Conservation (phyloP, 1,140 invertebrate genomes). For the Oryctes rhinoceros region DNA sequence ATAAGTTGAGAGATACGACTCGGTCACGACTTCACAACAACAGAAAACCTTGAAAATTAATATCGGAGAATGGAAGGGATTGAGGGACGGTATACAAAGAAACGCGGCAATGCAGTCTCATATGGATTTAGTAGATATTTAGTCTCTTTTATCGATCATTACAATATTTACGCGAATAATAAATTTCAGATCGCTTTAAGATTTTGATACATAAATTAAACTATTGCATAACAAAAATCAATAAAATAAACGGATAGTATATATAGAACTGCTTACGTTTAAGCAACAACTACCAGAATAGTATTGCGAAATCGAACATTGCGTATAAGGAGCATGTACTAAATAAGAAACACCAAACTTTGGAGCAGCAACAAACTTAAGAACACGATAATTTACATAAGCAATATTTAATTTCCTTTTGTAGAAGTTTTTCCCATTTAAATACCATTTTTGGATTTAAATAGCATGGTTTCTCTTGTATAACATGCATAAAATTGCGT, state of each 20-base stretch:
- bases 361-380: too few species aligned
- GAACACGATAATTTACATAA: too few species aligned
- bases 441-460: too few species aligned
- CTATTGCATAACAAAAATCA: not conserved
- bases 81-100: not conserved
- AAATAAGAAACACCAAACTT: too few species aligned
- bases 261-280: not conserved
- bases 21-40: constrained; percentile 18
- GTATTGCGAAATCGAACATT: too few species aligned
- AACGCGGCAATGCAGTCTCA: constrained; percentile 5
- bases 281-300: not conserved
- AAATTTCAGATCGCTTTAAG: constrained; percentile 10
- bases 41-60: constrained; percentile 34
- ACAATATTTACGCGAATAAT: not conserved
- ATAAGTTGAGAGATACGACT: constrained; percentile 4
- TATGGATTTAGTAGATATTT: not conserved
- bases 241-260: not conserved
- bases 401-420: too few species aligned
- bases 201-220: constrained; percentile 23
- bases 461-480: too few species aligned
- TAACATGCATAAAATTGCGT: too few species aligned
- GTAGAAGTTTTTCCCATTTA: too few species aligned
- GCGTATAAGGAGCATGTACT: too few species aligned
- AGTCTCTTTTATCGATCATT: not conserved
- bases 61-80: not conserved